Percentiles rank a stretch among this genome's conserved stretches.
These are phyloP conservation scores for Petrolisthes manimaculis DNA, from an alignment of 2,888 invertebrate genomes.

Conservation along the genomic window DNA sequence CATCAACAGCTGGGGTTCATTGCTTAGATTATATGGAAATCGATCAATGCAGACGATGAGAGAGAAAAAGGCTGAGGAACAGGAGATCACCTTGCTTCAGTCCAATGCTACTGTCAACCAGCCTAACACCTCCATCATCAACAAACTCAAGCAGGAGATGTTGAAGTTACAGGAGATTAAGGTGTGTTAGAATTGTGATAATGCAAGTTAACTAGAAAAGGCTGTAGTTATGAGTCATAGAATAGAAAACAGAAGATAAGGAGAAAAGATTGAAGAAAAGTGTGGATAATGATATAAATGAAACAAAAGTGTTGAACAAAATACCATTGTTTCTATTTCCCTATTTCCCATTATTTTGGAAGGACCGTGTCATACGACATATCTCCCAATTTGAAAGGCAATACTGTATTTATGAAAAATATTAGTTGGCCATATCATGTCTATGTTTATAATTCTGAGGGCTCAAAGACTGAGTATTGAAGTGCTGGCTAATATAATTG, in stretches of 20 bases:
- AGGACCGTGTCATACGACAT: too few species aligned
- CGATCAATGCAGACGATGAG: constrained; percentile 90
- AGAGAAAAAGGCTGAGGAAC: constrained; percentile 91
- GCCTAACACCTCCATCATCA: constrained; percentile 90
- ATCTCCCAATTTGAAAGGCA: too few species aligned
- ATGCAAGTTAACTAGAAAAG: too few species aligned
- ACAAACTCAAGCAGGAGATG: constrained; percentile 88
- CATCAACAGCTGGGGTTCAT: constrained; percentile 93
- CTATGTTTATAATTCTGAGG: neutral
- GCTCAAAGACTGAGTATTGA: neutral
- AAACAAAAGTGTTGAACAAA: too few species aligned
- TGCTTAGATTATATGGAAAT: constrained; percentile 92
- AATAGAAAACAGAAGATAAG: too few species aligned
- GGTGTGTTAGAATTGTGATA: constrained; percentile 66
- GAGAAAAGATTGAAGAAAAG: too few species aligned
- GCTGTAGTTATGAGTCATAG: too few species aligned
- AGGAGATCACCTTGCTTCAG: constrained; percentile 90
- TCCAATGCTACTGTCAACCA: constrained; percentile 89
- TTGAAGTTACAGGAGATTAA: constrained; percentile 77
- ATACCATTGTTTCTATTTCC: too few species aligned
- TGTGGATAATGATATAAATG: too few species aligned
- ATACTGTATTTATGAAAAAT: too few species aligned
- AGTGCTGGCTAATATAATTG: neutral
- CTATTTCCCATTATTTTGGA: too few species aligned
- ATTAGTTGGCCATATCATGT: too few species aligned